Evolutionary conservation across 2,797 vertebrate species (phyloP), one percentile per base, ranked within the genome.

Genomic region (Monodelphis domestica): DNA sequence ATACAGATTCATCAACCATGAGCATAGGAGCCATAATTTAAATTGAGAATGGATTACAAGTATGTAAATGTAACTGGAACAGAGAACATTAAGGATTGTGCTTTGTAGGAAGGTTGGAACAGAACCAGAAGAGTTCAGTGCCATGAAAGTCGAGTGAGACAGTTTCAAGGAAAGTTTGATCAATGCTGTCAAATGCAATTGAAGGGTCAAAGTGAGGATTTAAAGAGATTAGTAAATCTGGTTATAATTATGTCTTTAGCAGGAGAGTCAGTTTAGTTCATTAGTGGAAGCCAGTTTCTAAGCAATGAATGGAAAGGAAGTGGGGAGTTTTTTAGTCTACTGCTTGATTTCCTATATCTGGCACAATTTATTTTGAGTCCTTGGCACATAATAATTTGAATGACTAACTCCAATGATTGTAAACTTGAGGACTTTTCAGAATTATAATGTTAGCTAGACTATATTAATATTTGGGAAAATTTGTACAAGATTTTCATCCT

Each of bases 391-490:
- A 5, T 94, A 28, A 87, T 95, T 95, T 94, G 29, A 53, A 88
- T 93, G 84, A 94, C 55, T 94, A 87, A 90, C 70, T 45, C 70
- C 45, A 84, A 84, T 54, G 51, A 56, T 87, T 89, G 38, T 45
- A 84, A 84, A 84, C 38, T 84, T 45, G 95, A 91, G 93, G 89
- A 24, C 90, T 94, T 94, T 94, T 93, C 26, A 96, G 59, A 91
- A 89, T 94, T 17, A 87, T 94, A 91, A 15, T 93, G 24, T 63
- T 89, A 90, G 89, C 51, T 53, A 54, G 50, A 57, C 21, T 33
- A 55, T 94, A 53, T 94, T 59, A 88, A 14, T 91, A 91, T 91
- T 51, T 93, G 38, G 70, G 70, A 26, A 84, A 84, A 84, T 84
- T 45, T 84, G 38, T 45, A 84, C 53, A 95, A 0, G 45, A 88